These are phyloP conservation scores for Drosophila mayaguana DNA, from an alignment of 2,888 invertebrate genomes.

Conservation along the genomic window DNA sequence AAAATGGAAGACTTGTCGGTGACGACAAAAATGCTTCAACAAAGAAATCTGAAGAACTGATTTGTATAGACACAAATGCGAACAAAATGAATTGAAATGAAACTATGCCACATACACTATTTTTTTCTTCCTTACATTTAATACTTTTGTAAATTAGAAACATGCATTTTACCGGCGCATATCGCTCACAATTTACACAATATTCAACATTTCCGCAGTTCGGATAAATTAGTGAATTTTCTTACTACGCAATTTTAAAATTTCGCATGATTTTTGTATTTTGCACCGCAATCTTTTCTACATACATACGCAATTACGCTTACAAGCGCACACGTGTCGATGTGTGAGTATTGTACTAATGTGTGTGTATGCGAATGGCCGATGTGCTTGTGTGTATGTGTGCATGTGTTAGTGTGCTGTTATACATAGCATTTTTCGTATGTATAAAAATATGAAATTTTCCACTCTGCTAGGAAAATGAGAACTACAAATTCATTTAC, in stretches of 20 bases:
- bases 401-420: conserved; percentile 68
- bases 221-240: conserved; percentile 42
- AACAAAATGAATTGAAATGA: conserved; percentile 24
- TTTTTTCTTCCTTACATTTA: not conserved
- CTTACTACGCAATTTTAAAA: conserved; percentile 72
- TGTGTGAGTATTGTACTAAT: conserved; percentile 38
- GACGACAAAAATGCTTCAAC: conserved; percentile 72
- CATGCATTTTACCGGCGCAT: conserved; percentile 30
- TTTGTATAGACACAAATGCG: conserved; percentile 33
- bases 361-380: conserved; percentile 64
- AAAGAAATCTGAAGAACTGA: conserved; percentile 70
- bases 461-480: conserved; percentile 66
- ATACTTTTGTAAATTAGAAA: not conserved
- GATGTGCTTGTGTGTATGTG: conserved; percentile 42
- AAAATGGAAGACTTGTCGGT: conserved; percentile 81
- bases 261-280: conserved; percentile 78
- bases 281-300: conserved; percentile 75
- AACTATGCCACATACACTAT: conserved; percentile 39
- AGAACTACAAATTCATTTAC: conserved; percentile 7
- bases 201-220: conserved; percentile 18
- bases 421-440: conserved; percentile 83
- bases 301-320: conserved; percentile 46
- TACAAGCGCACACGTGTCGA: conserved; percentile 55
- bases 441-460: conserved; percentile 81
- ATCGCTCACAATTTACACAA: conserved; percentile 25